Evolutionary conservation across 1,140 invertebrate species (phyloP), one percentile per base, ranked within the genome.

Genomic region (Ylistrum balloti): DNA sequence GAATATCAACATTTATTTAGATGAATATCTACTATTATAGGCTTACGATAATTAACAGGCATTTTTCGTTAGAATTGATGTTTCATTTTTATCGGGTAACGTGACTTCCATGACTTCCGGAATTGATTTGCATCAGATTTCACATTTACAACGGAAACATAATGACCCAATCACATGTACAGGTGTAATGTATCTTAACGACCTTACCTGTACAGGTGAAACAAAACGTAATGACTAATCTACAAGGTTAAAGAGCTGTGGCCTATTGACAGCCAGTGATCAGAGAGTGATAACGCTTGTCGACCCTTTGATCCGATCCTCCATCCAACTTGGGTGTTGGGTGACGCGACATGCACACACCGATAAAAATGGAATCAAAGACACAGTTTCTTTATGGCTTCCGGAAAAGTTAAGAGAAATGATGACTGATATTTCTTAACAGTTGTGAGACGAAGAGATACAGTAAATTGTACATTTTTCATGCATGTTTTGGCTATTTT

Each of bases 391-490:
- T 74, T 74, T 74, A 74, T 74, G n/a, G 56, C 28, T 74, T 74
- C 56, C 56, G 56, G 15, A 74, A 74, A 74, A 74, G 45, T 74
- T 74, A 1, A 28, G 56, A 74, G 56, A 74, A 74, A 74, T 3
- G 56, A 28, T 74, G 56, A 74, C 56, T 74, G 56, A 74, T 74
- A 74, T 74, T 74, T 74, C 56, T 74, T 74, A 74, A 74, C 22
- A 74, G 22, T 74, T 3, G n/a, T n/a, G n/a, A 74, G 56, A 74
- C 56, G 9, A 74, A 28, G 28, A 74, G 56, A 28, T 74, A 28
- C 22, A n/a, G 11, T 74, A n/a, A 74, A 74, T 17, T 74, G 56
- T n/a, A 74, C 56, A 74, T 56, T 56, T 56, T 20, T 56, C 45
- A 56, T 28, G 56, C 3, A 28, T 74, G 22, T 74, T 74, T 74